These are phyloP conservation scores for Harpalus rufipes DNA, from an alignment of 2,888 invertebrate genomes.

Conservation along the genomic window DNA sequence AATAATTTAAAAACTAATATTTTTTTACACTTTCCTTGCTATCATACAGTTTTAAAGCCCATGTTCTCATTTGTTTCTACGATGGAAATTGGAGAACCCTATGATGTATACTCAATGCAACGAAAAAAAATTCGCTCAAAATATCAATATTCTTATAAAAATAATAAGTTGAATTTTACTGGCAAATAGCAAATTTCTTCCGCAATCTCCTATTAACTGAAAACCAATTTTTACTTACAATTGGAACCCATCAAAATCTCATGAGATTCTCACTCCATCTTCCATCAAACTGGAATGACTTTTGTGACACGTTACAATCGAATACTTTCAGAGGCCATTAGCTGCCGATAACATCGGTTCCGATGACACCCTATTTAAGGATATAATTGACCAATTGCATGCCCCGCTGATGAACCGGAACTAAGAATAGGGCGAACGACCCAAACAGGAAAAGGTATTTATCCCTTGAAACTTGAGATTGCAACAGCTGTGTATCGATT, in stretches of 20 bases:
- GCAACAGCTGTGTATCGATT: slow-evolving; percentile 44
- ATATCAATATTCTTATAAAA: too few relatives aligned
- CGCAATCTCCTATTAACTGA: background rate
- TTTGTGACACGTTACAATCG: slow-evolving; percentile 35
- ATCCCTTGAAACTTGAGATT: slow-evolving; percentile 35
- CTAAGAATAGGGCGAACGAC: slow-evolving; percentile 24
- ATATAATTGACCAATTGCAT: slow-evolving; percentile 55
- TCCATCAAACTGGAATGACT: slow-evolving; percentile 8
- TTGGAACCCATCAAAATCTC: background rate
- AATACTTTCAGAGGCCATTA: slow-evolving; percentile 38
- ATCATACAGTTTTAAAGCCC: too few relatives aligned
- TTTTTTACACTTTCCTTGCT: too few relatives aligned
- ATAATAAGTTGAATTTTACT: too few relatives aligned
- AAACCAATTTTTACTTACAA: background rate
- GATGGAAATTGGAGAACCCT: too few relatives aligned
- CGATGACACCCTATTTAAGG: slow-evolving; percentile 40
- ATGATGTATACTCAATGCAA: too few relatives aligned
- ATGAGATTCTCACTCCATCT: background rate
- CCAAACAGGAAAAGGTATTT: slow-evolving; percentile 38
- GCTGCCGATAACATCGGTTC: slow-evolving; percentile 16
- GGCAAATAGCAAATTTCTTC: background rate
- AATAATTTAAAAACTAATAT: too few relatives aligned
- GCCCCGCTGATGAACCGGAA: slow-evolving; percentile 44
- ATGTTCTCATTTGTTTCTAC: too few relatives aligned
- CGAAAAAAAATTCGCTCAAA: too few relatives aligned